Conservation (phyloP, 1,140 invertebrate genomes). For the Dendrolimus kikuchii region DNA sequence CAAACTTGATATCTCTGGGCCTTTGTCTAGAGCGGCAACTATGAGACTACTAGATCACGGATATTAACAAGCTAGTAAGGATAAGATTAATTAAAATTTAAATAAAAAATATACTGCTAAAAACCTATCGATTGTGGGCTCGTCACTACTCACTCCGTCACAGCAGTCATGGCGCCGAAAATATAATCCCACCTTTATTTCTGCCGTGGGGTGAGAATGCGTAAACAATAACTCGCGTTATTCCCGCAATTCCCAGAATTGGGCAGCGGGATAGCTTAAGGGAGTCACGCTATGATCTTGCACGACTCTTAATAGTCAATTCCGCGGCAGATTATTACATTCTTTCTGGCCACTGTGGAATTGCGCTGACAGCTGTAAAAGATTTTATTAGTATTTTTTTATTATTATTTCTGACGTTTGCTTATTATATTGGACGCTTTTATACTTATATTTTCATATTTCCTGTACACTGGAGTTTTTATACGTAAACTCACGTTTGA, state of each 20-base stretch:
- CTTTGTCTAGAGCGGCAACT: too few species aligned
- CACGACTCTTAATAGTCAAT: conserved; percentile 32
- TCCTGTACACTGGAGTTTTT: too few species aligned
- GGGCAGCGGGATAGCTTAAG: conserved; percentile 17
- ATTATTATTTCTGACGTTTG: too few species aligned
- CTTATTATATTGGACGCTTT: too few species aligned
- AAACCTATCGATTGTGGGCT: not conserved
- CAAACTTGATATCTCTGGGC: too few species aligned
- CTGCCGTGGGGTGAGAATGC: conserved; percentile 20
- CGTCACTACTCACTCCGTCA: conserved; percentile 8
- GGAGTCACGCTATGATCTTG: conserved; percentile 9
- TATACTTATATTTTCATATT: too few species aligned
- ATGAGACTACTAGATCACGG: too few species aligned
- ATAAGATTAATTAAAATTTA: not conserved
- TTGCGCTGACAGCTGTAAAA: too few species aligned
- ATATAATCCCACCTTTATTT: conserved; percentile 32
- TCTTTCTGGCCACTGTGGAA: conserved; percentile 9
- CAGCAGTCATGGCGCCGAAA: conserved; percentile 9
- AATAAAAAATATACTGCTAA: not conserved
- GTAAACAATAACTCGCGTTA: conserved; percentile 40
- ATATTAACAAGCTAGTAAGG: too few species aligned
- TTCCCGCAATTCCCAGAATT: conserved; percentile 29
- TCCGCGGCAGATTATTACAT: conserved; percentile 28
- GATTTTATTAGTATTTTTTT: too few species aligned
- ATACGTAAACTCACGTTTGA: too few species aligned